Base-by-base conservation (phyloP, 2,797 vertebrate genomes). In the Enteromius afrohamiltoni region DNA sequence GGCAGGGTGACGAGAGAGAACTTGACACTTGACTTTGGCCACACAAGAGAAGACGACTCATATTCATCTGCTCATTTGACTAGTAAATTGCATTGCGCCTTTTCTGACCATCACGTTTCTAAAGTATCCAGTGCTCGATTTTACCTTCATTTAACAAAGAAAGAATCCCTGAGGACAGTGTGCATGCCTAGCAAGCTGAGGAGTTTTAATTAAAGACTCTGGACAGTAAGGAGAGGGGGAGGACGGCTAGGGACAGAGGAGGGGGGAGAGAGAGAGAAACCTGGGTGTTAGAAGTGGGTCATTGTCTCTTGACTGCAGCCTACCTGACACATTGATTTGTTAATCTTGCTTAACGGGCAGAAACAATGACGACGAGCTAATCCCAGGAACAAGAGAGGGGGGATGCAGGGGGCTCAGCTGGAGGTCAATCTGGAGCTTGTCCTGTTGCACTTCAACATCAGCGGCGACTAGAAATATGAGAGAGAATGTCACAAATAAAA, bases 261-360 rank as follows among this genome's bases (percentile, higher is more conserved):
- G 70, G 67, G 7, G 7, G 34, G 49, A 40, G 84, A 26, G 62
- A 58, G 62, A 1, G 62, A 19, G 21, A 40, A 53, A 77, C 77
- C 87, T 86, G 76, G 91, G 93, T 93, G 93, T 93, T 91, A 93
- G 93, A 94, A 95, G 88, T 94, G 94, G 93, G 94, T 94, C 93
- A 94, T 93, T 94, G 93, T 94, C 94, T 94, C 92, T 90, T 94
- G 93, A 93, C 93, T 92, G 92, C 92, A 92, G 93, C 92, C 92
- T 94, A 95, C 93, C 94, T 95, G 94, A 95, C 95, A 95, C 92
- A 94, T 93, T 94, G 93, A 95, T 95, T 95, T 94, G 94, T 93
- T 95, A 94, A 95, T 95, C 93, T 92, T 94, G 94, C 93, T 94
- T 93, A 95, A 94, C 86, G 89, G 92, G 94, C 94, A 95, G 94